phyloP scores from a whole-genome alignment of 1,140 invertebrate genomes.

The Thaumatotibia leucotreta region DNA sequence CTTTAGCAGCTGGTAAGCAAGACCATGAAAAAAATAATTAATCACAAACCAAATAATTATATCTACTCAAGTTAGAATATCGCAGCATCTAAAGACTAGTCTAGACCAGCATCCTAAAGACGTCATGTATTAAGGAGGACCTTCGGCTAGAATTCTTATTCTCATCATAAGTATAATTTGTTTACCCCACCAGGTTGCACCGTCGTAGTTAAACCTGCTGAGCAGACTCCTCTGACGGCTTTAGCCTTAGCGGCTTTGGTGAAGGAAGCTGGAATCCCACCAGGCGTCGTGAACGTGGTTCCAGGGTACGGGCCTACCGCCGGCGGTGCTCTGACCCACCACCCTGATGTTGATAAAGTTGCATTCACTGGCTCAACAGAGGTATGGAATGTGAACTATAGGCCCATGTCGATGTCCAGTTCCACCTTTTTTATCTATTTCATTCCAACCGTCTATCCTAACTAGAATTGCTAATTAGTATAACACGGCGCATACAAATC shows the following conservation, averaged over 20 bases:
- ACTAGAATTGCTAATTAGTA: background rate
- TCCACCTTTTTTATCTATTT: background rate
- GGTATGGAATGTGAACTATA: too few relatives aligned
- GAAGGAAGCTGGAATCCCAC: slow-evolving; percentile 84
- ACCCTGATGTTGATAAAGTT: slow-evolving; percentile 83
- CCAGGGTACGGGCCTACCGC: slow-evolving; percentile 82
- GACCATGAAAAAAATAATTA: too few relatives aligned
- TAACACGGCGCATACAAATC: background rate
- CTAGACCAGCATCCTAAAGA: too few relatives aligned
- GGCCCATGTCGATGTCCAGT: background rate
- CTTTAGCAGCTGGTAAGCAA: slow-evolving; percentile 80
- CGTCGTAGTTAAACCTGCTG: slow-evolving; percentile 81
- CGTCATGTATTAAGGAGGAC: too few relatives aligned
- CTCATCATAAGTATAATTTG: too few relatives aligned
- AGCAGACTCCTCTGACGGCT: slow-evolving; percentile 87
- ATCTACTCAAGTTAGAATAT: too few relatives aligned
- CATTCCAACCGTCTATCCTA: background rate
- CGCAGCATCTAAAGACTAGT: too few relatives aligned
- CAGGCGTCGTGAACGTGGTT: slow-evolving; percentile 82
- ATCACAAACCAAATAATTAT: too few relatives aligned
- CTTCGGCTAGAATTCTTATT: too few relatives aligned
- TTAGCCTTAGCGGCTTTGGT: slow-evolving; percentile 80
- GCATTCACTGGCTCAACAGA: slow-evolving; percentile 83
- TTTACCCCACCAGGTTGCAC: slow-evolving; percentile 68
- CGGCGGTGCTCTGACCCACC: slow-evolving; percentile 80